Conservation (phyloP, 2,113 vertebrate genomes). For the Cavia porcellus region DNA sequence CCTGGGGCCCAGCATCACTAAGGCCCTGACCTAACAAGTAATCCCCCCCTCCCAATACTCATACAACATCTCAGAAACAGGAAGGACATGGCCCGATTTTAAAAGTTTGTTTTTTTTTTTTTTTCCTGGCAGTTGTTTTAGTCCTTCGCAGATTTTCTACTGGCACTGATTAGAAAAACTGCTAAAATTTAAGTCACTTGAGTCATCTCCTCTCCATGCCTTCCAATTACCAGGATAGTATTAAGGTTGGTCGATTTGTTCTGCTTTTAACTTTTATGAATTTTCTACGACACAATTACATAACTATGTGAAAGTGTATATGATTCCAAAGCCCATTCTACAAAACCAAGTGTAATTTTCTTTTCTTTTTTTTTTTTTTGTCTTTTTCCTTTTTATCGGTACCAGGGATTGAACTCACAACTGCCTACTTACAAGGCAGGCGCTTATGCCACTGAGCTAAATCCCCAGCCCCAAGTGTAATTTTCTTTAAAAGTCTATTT, state of each 20-base stretch:
- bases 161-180: neutral
- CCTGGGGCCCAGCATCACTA: neutral
- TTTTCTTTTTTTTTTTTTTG: neutral
- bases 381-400: no score
- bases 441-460: no score
- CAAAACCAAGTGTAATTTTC: slow-evolving; percentile 40
- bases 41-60: neutral
- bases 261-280: slow-evolving; percentile 45
- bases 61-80: neutral
- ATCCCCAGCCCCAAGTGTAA: neutral
- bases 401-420: no score
- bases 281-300: slow-evolving; percentile 52
- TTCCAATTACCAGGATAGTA: neutral
- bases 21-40: neutral
- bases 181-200: neutral
- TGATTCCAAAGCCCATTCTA: slow-evolving; percentile 36
- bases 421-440: no score
- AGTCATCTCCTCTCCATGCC: neutral
- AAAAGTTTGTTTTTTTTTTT: neutral
- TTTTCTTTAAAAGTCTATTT: slow-evolving; percentile 41
- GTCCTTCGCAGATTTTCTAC: neutral
- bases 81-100: neutral
- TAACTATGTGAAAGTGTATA: neutral
- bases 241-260: slow-evolving; percentile 29
- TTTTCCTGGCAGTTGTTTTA: neutral